These are phyloP conservation scores for Sebastes elongatus DNA, from an alignment of 2,797 vertebrate genomes.

Conservation along the genomic window DNA sequence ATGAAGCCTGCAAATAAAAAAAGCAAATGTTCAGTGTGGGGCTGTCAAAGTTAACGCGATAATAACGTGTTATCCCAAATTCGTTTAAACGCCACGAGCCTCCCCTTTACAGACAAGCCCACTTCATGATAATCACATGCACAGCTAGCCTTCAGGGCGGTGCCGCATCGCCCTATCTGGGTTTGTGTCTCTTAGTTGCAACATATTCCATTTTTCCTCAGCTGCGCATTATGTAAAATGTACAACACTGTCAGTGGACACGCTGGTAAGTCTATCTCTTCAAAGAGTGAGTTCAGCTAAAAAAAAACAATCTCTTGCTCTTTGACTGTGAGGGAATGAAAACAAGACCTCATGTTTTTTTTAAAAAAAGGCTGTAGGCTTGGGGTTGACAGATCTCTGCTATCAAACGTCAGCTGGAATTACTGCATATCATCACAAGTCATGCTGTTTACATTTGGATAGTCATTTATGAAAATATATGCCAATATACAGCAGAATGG, in stretches of 20 bases:
- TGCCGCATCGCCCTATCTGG: no score
- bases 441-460: background rate
- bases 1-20: conserved; percentile 89
- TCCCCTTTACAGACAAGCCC: no score
- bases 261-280: background rate
- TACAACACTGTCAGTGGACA: background rate
- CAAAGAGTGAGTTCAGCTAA: background rate
- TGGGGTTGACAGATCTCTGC: background rate
- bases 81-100: no score
- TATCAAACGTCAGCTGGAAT: background rate
- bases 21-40: no score
- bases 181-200: background rate
- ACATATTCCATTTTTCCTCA: background rate
- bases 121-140: no score
- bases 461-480: background rate
- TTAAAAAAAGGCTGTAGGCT: background rate
- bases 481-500: background rate
- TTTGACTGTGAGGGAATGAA: background rate
- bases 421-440: background rate
- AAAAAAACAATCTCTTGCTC: background rate
- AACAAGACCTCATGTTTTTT: background rate
- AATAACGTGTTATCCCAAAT: no score
- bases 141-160: no score
- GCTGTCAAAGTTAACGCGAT: no score
- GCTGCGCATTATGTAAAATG: background rate